A percentile compares a stretch with the other conserved stretches of the same genome.
Conservation (phyloP, 2,113 vertebrate species). For the Catharus fuscescens region DNA sequence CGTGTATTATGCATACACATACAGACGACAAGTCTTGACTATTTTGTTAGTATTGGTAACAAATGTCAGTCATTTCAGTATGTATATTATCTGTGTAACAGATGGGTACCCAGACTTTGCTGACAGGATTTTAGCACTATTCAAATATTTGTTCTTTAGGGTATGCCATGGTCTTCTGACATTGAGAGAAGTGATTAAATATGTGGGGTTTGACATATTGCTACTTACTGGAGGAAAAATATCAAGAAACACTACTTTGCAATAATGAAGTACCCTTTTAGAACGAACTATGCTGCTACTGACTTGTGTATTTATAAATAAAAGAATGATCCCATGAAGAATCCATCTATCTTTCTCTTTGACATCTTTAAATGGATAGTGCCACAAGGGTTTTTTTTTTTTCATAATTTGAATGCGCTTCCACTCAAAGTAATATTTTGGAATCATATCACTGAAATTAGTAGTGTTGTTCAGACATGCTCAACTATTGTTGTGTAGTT, state of each 20-base stretch:
- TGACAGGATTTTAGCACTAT: constrained; percentile 4
- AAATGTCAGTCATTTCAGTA: constrained; percentile 19
- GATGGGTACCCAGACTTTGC: background rate
- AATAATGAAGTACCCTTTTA: constrained; percentile 51
- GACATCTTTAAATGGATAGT: background rate
- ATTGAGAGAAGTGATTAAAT: constrained; percentile 19
- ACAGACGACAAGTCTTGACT: background rate
- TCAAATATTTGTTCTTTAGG: constrained; percentile 45
- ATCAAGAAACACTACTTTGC: constrained; percentile 11
- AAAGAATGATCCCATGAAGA: constrained; percentile 16
- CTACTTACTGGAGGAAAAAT: constrained; percentile 18
- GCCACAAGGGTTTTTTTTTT: background rate
- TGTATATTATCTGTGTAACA: constrained; percentile 6
- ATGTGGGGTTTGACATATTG: background rate
- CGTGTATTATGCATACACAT: background rate
- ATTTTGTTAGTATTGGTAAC: constrained; percentile 11
- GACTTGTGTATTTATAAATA: constrained; percentile 45
- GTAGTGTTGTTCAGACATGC: background rate
- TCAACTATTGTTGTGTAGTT: background rate
- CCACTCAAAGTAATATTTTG: background rate
- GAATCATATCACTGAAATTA: background rate
- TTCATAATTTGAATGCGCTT: background rate
- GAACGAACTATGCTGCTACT: constrained; percentile 29
- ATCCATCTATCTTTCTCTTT: constrained; percentile 20
- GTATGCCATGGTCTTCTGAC: constrained; percentile 27